Evolutionary conservation across 35 echinoderm and acorn worm species (phyloP).

Genomic region (Stichopus chloronotus): DNA sequence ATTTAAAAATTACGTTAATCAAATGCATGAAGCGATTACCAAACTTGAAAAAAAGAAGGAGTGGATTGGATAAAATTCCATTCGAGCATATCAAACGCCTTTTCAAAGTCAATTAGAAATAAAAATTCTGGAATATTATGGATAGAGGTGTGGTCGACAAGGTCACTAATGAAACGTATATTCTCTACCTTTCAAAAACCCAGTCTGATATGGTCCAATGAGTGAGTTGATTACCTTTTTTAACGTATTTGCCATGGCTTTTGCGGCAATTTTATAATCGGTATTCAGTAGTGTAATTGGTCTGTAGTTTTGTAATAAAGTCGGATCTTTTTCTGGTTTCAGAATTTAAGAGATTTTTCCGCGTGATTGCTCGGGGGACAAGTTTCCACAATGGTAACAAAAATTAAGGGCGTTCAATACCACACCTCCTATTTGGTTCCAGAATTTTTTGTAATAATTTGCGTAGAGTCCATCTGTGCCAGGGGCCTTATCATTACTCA

Average conservation of each 20-base stretch:
- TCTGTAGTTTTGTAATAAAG: background rate
- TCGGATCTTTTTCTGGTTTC: slow-evolving; percentile 23
- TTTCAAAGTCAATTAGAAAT: slow-evolving; percentile 47
- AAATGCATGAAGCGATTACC: slow-evolving; percentile 32
- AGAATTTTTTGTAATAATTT: slow-evolving; percentile 49
- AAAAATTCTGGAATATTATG: slow-evolving; percentile 37
- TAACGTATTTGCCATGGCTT: slow-evolving; percentile 8
- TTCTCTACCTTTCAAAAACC: slow-evolving; percentile 49
- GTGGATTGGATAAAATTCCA: slow-evolving; percentile 38
- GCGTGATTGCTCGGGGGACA: slow-evolving; percentile 19
- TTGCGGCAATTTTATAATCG: slow-evolving; percentile 55
- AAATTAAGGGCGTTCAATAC: slow-evolving; percentile 36
- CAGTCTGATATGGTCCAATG: background rate
- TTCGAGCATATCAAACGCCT: slow-evolving; percentile 42
- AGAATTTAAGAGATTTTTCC: slow-evolving; percentile 14
- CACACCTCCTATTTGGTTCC: background rate
- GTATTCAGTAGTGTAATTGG: slow-evolving; percentile 39
- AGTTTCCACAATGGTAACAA: background rate
- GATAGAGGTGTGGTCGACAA: background rate
- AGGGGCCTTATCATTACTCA: background rate
- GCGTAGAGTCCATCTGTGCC: slow-evolving; percentile 27
- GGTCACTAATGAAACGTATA: background rate
- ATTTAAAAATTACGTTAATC: slow-evolving; percentile 24
- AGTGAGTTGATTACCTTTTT: slow-evolving; percentile 26
- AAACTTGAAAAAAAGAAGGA: slow-evolving; percentile 1